These are phyloP conservation scores for Toxostoma redivivum DNA, from an alignment of 2,113 vertebrate genomes.

Conservation along the genomic window DNA sequence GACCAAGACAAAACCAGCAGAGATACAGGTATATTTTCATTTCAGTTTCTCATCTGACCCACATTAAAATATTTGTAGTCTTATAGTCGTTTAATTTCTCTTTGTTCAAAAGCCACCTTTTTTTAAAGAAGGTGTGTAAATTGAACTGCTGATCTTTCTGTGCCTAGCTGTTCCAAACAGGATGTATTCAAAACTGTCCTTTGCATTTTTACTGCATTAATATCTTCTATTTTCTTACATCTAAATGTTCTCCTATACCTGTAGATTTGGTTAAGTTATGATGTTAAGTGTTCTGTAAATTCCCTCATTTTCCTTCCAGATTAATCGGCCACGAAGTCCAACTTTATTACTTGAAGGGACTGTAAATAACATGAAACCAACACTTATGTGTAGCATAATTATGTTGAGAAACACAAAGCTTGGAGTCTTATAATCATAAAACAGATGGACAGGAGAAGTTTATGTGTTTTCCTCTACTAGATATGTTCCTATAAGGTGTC, in stretches of 20 bases:
- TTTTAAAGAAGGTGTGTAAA: neutral
- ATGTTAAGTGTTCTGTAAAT: neutral
- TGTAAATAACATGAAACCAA: neutral
- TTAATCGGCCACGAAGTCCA: neutral
- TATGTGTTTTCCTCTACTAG: neutral
- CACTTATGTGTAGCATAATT: neutral
- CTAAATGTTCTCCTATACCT: neutral
- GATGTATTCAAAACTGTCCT: neutral
- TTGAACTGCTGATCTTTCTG: neutral
- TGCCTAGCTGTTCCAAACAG: neutral
- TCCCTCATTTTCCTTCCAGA: neutral
- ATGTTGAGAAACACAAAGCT: neutral
- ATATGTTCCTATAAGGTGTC: neutral
- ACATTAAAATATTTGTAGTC: accelerated
- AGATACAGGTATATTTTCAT: neutral
- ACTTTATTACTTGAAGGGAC: neutral
- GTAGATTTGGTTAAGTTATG: neutral
- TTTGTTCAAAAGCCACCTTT: neutral
- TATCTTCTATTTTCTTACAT: neutral
- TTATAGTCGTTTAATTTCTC: neutral
- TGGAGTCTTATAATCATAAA: neutral
- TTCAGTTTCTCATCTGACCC: neutral
- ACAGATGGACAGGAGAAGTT: neutral
- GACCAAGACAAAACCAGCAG: neutral
- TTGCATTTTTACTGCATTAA: neutral